Evolutionary conservation across 1,140 invertebrate genomes (phyloP).

Genomic region (Ostrea denselamellosa): DNA sequence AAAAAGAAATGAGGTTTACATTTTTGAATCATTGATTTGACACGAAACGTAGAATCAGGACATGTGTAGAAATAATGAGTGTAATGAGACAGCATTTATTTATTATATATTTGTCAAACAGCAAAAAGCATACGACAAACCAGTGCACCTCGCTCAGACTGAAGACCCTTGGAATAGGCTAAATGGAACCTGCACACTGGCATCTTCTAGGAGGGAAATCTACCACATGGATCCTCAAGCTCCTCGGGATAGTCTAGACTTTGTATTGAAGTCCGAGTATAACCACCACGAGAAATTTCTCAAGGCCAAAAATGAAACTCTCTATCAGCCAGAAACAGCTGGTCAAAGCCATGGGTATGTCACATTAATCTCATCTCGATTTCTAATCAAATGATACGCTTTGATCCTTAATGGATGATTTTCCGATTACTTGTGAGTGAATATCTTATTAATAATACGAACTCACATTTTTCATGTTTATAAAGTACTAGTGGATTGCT

Average conservation of each 20-base stretch:
- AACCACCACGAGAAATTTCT: conserved; percentile 77
- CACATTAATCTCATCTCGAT: conserved; percentile 5
- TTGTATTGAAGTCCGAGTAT: conserved; percentile 77
- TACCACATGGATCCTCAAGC: conserved; percentile 76
- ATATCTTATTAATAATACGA: no score
- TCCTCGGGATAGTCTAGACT: conserved; percentile 77
- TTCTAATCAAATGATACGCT: no score
- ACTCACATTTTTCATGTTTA: no score
- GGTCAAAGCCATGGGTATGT: conserved; percentile 75
- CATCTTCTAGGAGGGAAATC: conserved; percentile 72
- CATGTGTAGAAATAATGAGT: no score
- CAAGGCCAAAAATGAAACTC: conserved; percentile 72
- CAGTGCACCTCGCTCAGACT: conserved; percentile 73
- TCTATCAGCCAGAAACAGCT: conserved; percentile 77
- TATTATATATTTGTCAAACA: conserved; percentile 53
- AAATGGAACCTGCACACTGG: conserved; percentile 72
- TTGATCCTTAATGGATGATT: no score
- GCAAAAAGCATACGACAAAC: conserved; percentile 67
- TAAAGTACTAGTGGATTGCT: no score
- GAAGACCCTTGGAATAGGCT: conserved; percentile 78
- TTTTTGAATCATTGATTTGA: no score
- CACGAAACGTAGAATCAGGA: no score
- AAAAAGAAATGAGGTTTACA: no score
- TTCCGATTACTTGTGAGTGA: no score
- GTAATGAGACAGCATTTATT: no score